Evolutionary conservation across 1,140 invertebrate species (phyloP), one percentile per base, ranked within the genome.

Genomic region (Colletes latitarsis): DNA sequence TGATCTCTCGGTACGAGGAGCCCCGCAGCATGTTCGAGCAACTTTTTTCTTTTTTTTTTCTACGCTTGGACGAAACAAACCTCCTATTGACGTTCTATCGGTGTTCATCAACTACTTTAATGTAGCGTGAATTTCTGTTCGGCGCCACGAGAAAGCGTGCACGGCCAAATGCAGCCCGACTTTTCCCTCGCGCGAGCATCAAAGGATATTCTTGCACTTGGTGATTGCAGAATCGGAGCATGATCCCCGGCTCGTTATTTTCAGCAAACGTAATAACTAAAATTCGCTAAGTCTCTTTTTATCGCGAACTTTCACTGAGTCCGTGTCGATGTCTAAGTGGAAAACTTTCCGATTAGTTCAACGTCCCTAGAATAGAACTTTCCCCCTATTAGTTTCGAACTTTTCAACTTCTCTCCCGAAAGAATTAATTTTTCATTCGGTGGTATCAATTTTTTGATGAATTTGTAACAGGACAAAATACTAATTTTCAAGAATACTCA

Each of bases 31-130:
- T 57, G 12, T 12, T 62, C n/a, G 30, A 10, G 57, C 49, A 62
- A 52, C 66, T 41, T 57, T 57, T 55, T 43, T 73, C 30, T 49
- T 39, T 80, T 67, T 9, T 46, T 72, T 49, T 67, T 71, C 15
- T n/a, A 21, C 58, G 58, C 8, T 4, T 15, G 30, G 12, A 17
- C 4, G 1, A 49, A 79, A 79, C 58, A 79, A 71, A 46, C 60
- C 49, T 12, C 10, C 49, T 30, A 79, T 79, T 79, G 69, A 79
- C n/a, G 58, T n/a, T 9, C 10, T 39, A 39, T 64, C 68, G 60
- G 41, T 9, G 68, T 19, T 41, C 60, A 49, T 72, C 15, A 39
- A 73, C 70, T 64, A 64, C 63, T 57, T 79, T 55, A 79, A 79
- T 57, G 77, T 64, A 10, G 49, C 46, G 60, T 73, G 68, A 64